These are phyloP conservation scores for Pteropus alecto DNA, from an alignment of 2,113 vertebrate genomes.

Conservation along the genomic window DNA sequence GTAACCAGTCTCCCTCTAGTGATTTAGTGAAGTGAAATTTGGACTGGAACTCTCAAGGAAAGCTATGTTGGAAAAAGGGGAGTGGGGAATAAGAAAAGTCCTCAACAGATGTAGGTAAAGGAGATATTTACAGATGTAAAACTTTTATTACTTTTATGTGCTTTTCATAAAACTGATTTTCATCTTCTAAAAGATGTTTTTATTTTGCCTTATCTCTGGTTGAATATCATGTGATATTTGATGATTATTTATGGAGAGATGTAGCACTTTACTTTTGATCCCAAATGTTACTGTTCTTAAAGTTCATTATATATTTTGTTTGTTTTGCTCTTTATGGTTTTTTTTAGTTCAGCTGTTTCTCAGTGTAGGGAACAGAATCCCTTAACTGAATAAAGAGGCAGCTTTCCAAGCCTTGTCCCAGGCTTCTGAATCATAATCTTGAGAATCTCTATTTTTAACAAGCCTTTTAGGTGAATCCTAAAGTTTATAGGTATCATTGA, in stretches of 20 bases:
- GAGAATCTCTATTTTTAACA: neutral
- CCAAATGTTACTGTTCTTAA: neutral
- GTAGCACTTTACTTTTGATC: constrained; percentile 25
- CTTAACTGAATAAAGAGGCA: neutral
- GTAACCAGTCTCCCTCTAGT: neutral
- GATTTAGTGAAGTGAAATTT: neutral
- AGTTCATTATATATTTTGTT: constrained; percentile 18
- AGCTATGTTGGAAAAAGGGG: neutral
- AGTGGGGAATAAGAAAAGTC: neutral
- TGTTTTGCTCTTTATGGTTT: neutral
- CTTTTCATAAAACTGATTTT: constrained; percentile 22
- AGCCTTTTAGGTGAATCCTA: neutral
- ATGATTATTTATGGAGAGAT: neutral
- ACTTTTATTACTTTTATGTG: neutral
- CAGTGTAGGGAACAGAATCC: neutral
- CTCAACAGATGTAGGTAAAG: neutral
- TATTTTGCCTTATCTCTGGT: constrained; percentile 13
- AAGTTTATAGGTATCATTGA: neutral
- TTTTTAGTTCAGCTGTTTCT: neutral
- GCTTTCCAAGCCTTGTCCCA: neutral
- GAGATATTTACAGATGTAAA: neutral
- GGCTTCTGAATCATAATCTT: neutral
- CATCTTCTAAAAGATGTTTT: constrained; percentile 17
- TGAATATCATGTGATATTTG: neutral
- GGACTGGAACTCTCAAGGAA: neutral